Conservation (phyloP, 1,140 invertebrate species). For the Camponotus floridanus region DNA sequence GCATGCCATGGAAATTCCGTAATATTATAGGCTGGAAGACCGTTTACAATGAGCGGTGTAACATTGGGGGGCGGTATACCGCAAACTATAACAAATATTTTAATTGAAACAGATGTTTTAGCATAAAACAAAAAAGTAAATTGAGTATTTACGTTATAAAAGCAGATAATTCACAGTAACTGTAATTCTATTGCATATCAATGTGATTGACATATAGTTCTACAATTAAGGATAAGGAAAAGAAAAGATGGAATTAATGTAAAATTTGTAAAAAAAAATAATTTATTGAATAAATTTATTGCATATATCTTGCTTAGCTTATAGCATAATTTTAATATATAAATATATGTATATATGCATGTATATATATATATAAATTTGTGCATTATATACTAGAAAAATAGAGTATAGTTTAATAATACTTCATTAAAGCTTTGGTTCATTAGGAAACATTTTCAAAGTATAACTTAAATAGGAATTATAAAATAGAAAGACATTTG, state of each 20-base stretch:
- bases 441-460: not conserved
- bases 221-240: not conserved
- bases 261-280: not conserved
- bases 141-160: not conserved
- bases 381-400: not conserved
- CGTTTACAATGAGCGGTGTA: constrained; percentile 78
- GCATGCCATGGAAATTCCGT: constrained; percentile 84
- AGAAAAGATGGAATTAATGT: not conserved
- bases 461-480: constrained; percentile 1
- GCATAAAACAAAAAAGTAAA: not conserved
- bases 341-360: not conserved
- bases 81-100: constrained; percentile 78
- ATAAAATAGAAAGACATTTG: not conserved
- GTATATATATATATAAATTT: constrained; percentile 9
- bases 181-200: not conserved
- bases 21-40: constrained; percentile 72
- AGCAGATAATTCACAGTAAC: constrained; percentile 64
- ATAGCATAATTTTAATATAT: not conserved
- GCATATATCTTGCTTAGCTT: not conserved
- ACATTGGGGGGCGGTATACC: constrained; percentile 67
- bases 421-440: constrained; percentile 5
- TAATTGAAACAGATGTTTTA: not conserved
- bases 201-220: not conserved
- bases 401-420: constrained; percentile 22
- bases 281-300: constrained; percentile 30